Percentiles rank a stretch among this genome's conserved stretches.
Conservation (phyloP, 2,113 vertebrate genomes). For the human region DNA sequence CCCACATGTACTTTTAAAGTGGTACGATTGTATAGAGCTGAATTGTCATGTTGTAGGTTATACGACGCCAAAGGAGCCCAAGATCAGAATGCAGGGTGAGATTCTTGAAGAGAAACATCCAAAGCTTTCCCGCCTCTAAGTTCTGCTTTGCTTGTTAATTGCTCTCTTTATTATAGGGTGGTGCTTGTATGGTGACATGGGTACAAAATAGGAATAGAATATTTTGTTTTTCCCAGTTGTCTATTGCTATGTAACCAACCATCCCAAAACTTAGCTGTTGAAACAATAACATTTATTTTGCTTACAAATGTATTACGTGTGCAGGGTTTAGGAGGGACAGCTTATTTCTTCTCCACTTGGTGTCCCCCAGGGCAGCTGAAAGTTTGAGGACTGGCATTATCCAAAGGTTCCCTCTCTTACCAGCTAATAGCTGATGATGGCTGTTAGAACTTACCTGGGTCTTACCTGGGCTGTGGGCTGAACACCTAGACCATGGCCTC, state of each 20-base stretch:
- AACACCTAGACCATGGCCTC: too few species aligned
- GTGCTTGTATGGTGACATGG: background rate
- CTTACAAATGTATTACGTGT: background rate
- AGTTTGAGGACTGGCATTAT: background rate
- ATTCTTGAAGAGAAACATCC: background rate
- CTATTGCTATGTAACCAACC: background rate
- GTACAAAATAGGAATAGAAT: background rate
- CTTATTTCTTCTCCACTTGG: background rate
- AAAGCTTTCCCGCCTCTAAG: background rate
- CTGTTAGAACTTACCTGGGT: background rate
- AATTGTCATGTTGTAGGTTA: background rate
- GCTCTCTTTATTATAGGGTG: background rate
- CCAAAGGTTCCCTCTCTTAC: background rate
- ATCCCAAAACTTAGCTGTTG: background rate
- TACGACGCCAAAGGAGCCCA: background rate
- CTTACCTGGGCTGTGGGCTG: background rate
- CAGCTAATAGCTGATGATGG: background rate
- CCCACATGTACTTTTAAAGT: background rate
- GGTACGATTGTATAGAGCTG: background rate
- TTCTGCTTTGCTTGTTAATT: background rate
- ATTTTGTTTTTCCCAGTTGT: background rate
- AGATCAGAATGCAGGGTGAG: background rate
- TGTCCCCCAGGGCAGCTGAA: accelerated
- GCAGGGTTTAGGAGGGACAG: background rate
- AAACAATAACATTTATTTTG: background rate